These are phyloP conservation scores for Herpailurus yagouaroundi DNA, from an alignment of 2,113 vertebrate species.

Conservation along the genomic window DNA sequence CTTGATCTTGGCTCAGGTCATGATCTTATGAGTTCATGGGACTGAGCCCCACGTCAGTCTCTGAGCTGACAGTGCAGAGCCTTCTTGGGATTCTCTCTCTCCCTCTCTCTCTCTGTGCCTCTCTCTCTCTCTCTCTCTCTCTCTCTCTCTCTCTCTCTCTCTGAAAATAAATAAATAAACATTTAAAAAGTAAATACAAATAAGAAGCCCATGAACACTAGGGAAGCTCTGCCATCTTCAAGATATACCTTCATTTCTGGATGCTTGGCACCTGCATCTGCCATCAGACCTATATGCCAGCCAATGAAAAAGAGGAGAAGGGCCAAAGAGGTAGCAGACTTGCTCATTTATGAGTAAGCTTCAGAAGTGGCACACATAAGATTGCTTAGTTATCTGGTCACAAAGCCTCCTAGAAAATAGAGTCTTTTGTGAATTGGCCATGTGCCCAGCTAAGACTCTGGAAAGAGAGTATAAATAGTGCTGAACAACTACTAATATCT, in stretches of 20 bases:
- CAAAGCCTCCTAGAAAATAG: background rate
- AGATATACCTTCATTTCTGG: background rate
- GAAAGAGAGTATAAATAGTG: background rate
- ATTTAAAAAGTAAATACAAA: background rate
- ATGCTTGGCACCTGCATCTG: background rate
- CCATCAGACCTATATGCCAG: background rate
- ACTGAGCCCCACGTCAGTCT: no score
- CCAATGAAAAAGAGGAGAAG: background rate
- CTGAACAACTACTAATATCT: background rate
- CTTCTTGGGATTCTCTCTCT: no score
- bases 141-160: no score
- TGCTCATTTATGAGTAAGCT: background rate
- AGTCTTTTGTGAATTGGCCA: background rate
- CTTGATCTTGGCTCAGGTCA: no score
- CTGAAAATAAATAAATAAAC: no score
- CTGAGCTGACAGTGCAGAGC: no score
- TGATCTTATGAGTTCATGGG: no score
- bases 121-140: no score
- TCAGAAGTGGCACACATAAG: accelerated
- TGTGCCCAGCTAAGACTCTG: background rate
- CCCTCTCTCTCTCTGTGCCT: no score
- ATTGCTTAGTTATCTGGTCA: background rate
- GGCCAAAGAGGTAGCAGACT: background rate
- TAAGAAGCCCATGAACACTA: background rate
- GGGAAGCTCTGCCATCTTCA: background rate